Conservation (phyloP, 2,797 vertebrate genomes). For the Myripristis murdjan region DNA sequence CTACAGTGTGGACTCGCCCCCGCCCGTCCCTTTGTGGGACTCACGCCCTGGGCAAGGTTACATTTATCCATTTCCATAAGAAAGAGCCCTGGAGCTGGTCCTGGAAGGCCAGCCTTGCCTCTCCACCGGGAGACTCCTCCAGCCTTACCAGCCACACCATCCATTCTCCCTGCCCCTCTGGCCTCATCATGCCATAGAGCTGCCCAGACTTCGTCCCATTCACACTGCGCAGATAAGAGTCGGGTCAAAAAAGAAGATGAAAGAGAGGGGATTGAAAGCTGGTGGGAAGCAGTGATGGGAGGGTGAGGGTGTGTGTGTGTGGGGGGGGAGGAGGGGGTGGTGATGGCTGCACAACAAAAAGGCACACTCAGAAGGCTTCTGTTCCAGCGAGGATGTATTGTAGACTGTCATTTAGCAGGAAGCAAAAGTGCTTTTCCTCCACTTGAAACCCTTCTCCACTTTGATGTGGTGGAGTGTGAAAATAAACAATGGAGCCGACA, state of each 20-base stretch:
- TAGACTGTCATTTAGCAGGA: constrained; percentile 45
- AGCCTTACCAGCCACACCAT: constrained; percentile 8
- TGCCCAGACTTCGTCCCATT: constrained; percentile 53
- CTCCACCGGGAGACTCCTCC: constrained; percentile 35
- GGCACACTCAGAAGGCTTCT: constrained; percentile 13
- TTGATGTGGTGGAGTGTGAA: constrained; percentile 46
- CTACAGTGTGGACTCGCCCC: constrained; percentile 28
- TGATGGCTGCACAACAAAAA: constrained; percentile 32
- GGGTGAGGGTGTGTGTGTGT: constrained; percentile 16
- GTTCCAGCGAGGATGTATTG: constrained; percentile 19
- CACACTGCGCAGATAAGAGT: constrained; percentile 52
- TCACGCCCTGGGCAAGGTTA: constrained; percentile 46
- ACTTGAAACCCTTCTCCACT: constrained; percentile 36
- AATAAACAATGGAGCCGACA: constrained; percentile 45
- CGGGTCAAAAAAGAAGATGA: constrained; percentile 65
- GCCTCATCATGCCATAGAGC: constrained; percentile 43
- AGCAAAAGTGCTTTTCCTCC: constrained; percentile 43
- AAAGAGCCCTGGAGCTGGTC: constrained; percentile 49
- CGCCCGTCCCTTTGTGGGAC: constrained; percentile 6
- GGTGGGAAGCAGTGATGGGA: constrained; percentile 28
- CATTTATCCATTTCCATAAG: constrained; percentile 67
- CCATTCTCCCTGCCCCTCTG: constrained; percentile 34
- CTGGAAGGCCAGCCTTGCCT: constrained; percentile 11
- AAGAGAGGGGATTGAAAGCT: constrained; percentile 51
- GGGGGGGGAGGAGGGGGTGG: not conserved